Conservation (phyloP, 1,140 invertebrate genomes). For the Lutraria rhynchaena region DNA sequence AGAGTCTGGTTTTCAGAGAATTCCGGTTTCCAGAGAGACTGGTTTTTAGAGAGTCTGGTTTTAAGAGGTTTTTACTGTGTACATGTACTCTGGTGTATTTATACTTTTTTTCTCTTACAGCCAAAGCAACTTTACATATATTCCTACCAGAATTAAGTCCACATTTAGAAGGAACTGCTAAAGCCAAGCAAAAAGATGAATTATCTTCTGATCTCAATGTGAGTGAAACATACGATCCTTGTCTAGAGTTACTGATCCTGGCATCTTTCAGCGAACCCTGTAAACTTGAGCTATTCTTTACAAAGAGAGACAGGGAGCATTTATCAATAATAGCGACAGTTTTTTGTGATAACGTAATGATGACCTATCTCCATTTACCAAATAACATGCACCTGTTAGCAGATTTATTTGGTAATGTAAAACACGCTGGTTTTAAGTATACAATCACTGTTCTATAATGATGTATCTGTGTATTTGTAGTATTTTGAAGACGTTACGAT, state of each 20-base stretch:
- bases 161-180: not conserved
- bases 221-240: not conserved
- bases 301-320: not conserved
- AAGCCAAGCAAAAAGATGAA: slow-evolving; percentile 6
- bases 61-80: too few species aligned
- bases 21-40: too few species aligned
- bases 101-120: too few species aligned
- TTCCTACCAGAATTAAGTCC: slow-evolving; percentile 18
- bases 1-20: too few species aligned
- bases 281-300: not conserved
- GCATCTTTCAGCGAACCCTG: not conserved
- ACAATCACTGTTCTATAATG: too few species aligned
- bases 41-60: too few species aligned
- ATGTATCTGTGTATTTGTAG: slow-evolving; percentile 30
- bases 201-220: not conserved
- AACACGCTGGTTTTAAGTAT: too few species aligned
- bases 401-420: too few species aligned
- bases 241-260: not conserved
- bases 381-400: too few species aligned
- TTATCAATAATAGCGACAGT: not conserved
- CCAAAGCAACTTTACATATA: slow-evolving; percentile 36
- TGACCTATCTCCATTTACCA: too few species aligned
- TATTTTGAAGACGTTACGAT: slow-evolving; percentile 56
- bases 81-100: too few species aligned
- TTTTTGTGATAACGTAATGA: too few species aligned